Base-by-base conservation (phyloP, 2,888 invertebrate species). In the Sminthurides aquaticus region DNA sequence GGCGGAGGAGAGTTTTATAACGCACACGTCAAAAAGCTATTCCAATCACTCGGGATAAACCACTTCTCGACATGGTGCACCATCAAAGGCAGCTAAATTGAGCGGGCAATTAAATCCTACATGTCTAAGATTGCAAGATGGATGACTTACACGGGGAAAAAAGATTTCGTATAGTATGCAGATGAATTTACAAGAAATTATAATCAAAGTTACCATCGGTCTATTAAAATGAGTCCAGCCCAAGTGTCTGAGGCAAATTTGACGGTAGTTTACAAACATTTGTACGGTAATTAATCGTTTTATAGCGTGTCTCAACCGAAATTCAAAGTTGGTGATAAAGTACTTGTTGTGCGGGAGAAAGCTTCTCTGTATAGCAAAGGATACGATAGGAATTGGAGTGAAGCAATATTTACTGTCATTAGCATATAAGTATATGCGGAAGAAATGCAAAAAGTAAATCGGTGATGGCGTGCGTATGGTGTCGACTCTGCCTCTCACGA, bases 261-360 rank as follows among this genome's bases (percentile, higher is more conserved):
- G 54, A 60, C 49, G 43, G 49, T 64, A 2, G 59, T 62, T n/a
- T 69, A 61, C 62, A 28, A 49, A 2, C 64, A 43, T 1, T 24
- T 67, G 2, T 64, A 61, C 52, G 57, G 52, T 15, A 57, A 55
- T 5, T 48, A 57, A 2, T 22, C 49, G 1, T n/a, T 60, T 0
- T 52, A 64, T 60, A 58, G 34, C 24, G 8, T 57, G 29, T 49
- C 18, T 5, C 26, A 59, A 27, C 5, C 49, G 3, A 28, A 28
- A 43, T 62, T 65, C 25, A 22, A 62, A 3, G 15, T 64, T 25
- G 67, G 67, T 8, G 65, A 62, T 48, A 48, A 20, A 3, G 67
- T 67, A n/a, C 15, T 62, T 26, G 65, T 67, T 24, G 22, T 25
- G n/a, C 54, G 25, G 52, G 20, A 49, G 1, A 60, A 64, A 24